phyloP scores from a whole-genome alignment of 2,888 invertebrate genomes.

The Apodemia hepburni region DNA sequence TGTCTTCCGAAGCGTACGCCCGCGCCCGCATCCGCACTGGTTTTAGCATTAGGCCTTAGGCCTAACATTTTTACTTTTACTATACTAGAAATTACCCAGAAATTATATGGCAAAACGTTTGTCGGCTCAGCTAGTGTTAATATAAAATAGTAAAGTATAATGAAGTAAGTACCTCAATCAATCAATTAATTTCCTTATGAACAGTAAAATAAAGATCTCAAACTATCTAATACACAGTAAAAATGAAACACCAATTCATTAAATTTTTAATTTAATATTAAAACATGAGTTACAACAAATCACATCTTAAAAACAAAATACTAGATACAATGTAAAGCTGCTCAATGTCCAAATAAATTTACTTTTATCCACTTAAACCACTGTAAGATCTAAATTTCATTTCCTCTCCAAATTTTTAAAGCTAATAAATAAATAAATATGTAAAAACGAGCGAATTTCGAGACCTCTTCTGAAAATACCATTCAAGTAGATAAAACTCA shows the following conservation, averaged over 20 bases:
- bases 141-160: too few species aligned
- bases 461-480: conserved; percentile 18
- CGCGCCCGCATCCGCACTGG: too few species aligned
- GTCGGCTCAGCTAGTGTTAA: too few species aligned
- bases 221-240: neutral
- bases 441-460: conserved; percentile 14
- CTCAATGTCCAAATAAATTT: conserved; percentile 43
- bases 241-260: conserved; percentile 46
- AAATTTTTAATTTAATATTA: conserved; percentile 73
- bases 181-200: too few species aligned
- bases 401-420: conserved; percentile 17
- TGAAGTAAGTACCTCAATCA: too few species aligned
- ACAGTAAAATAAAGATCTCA: too few species aligned
- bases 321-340: conserved; percentile 77
- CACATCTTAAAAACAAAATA: conserved; percentile 68
- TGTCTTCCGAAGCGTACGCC: too few species aligned
- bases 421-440: conserved; percentile 11
- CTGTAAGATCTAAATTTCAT: conserved; percentile 2
- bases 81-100: too few species aligned
- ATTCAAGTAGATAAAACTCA: conserved; percentile 31
- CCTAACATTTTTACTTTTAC: too few species aligned
- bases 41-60: too few species aligned
- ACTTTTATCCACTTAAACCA: conserved; percentile 29
- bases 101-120: too few species aligned
- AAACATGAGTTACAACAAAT: conserved; percentile 80